Percentiles rank a stretch among this genome's conserved stretches.
phyloP scores from a whole-genome alignment of 1,140 invertebrate species.

The Mizuhopecten yessoensis region DNA sequence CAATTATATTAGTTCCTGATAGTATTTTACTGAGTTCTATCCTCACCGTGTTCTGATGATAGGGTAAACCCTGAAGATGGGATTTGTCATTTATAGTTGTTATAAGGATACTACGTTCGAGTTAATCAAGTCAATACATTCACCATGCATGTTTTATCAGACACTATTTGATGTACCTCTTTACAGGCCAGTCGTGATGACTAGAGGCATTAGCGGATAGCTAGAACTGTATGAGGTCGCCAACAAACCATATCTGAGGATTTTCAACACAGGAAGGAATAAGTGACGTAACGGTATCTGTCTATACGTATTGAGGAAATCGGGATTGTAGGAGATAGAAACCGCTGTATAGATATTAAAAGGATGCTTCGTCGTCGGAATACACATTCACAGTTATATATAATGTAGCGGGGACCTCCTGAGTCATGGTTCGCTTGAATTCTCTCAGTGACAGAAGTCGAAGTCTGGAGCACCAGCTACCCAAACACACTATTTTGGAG shows the following conservation, averaged over 20 bases:
- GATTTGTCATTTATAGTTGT: background rate
- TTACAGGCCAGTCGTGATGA: background rate
- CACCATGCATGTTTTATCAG: background rate
- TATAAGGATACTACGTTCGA: background rate
- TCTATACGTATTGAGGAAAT: slow-evolving; percentile 18
- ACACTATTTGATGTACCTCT: background rate
- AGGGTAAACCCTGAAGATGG: background rate
- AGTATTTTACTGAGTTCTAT: background rate
- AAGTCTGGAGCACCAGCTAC: background rate
- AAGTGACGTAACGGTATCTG: background rate
- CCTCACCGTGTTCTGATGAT: background rate
- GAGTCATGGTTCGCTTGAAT: slow-evolving; percentile 3
- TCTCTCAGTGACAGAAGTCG: background rate
- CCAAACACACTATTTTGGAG: background rate
- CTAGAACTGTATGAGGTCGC: slow-evolving; percentile 7
- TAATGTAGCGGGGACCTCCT: background rate
- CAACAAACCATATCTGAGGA: background rate
- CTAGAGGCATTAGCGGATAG: background rate
- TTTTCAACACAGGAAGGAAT: background rate
- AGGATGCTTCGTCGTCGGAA: background rate
- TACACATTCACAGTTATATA: slow-evolving; percentile 18
- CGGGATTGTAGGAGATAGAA: background rate
- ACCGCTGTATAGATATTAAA: background rate
- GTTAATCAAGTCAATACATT: background rate
- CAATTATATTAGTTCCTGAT: slow-evolving; percentile 19